Conservation (phyloP, 2,797 vertebrate genomes). For the Coendou prehensilis region DNA sequence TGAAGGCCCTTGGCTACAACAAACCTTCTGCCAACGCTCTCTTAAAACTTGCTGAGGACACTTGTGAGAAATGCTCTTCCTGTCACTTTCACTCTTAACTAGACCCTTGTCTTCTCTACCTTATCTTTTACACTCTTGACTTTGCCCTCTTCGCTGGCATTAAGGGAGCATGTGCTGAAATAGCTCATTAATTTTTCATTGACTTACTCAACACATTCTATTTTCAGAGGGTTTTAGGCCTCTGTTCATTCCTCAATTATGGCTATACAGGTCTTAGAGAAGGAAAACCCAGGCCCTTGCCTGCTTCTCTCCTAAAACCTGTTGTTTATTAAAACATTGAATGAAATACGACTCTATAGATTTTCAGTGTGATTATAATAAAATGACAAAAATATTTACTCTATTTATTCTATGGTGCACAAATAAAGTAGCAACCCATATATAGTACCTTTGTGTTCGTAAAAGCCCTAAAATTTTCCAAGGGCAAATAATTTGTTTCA, state of each 20-base stretch:
- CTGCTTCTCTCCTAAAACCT: slow-evolving; percentile 11
- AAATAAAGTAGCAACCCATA: slow-evolving; percentile 3
- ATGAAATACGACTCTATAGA: neutral
- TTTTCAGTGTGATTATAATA: neutral
- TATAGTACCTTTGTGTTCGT: slow-evolving; percentile 40
- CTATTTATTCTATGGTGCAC: neutral
- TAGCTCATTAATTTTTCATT: slow-evolving; percentile 5
- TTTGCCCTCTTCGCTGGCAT: neutral
- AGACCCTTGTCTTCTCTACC: neutral
- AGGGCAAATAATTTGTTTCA: slow-evolving; percentile 36
- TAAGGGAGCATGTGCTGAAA: neutral
- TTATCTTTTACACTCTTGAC: neutral
- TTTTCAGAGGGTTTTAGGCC: slow-evolving; percentile 9
- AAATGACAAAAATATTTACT: slow-evolving; percentile 8
- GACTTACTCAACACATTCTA: neutral
- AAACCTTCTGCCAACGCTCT: neutral
- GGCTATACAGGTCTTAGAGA: neutral
- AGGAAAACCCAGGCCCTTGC: neutral
- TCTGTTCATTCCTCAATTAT: neutral
- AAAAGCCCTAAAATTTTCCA: slow-evolving; percentile 37
- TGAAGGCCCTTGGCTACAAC: neutral
- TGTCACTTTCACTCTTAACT: neutral
- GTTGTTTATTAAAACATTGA: neutral
- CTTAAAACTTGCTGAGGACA: neutral
- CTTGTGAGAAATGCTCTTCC: neutral